These are phyloP conservation scores for Saccostrea cuccullata DNA, from an alignment of 1,140 invertebrate species.

Conservation along the genomic window DNA sequence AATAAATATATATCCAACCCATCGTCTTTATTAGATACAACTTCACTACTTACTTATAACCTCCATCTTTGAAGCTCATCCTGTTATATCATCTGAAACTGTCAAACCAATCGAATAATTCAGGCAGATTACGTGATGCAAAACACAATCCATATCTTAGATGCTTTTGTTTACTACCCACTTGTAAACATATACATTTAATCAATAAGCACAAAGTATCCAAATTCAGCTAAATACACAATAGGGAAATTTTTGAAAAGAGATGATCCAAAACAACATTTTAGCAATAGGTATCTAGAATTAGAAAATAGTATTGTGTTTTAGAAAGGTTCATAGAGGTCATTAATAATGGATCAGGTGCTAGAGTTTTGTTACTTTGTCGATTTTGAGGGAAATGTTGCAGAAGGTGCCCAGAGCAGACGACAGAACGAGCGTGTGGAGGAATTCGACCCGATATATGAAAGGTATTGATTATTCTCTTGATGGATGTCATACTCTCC, in stretches of 20 bases:
- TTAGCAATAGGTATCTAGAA: not conserved
- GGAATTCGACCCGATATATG: not conserved
- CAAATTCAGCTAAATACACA: not conserved
- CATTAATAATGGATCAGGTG: constrained; percentile 23
- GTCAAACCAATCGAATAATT: not conserved
- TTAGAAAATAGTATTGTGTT: not conserved
- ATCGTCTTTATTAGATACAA: not conserved
- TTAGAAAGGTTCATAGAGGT: not conserved
- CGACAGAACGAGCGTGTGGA: not conserved
- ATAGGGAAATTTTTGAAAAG: not conserved
- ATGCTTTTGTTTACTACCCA: not conserved
- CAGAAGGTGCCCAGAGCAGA: not conserved
- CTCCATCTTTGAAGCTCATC: constrained; percentile 1
- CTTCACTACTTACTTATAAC: constrained; percentile 22
- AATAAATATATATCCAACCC: not conserved
- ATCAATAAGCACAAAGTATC: not conserved
- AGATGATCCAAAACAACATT: not conserved
- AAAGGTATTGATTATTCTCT: not conserved
- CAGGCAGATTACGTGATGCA: not conserved
- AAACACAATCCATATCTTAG: not conserved
- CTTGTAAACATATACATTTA: constrained; percentile 6
- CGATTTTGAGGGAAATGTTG: constrained; percentile 2
- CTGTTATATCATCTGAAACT: not conserved
- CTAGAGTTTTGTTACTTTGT: constrained; percentile 18
- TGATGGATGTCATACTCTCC: not conserved